Evolutionary conservation across 2,888 invertebrate species (phyloP).

Genomic region (Aleiodes testaceus): DNA sequence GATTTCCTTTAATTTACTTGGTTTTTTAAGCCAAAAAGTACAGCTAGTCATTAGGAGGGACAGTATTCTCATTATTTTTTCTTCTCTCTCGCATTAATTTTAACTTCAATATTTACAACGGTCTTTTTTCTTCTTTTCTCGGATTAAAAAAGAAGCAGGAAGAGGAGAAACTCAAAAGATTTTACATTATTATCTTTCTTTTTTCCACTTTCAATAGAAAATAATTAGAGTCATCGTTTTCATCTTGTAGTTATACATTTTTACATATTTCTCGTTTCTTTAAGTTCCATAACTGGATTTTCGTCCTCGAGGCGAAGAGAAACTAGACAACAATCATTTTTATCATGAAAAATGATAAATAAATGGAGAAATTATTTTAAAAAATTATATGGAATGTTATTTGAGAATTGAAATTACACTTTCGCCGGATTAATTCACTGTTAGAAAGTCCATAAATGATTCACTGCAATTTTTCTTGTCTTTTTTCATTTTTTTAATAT

Average conservation of each 20-base stretch:
- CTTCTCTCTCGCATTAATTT: conserved; percentile 34
- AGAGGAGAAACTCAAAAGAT: neutral
- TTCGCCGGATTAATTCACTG: conserved; percentile 11
- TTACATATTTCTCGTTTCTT: conserved; percentile 5
- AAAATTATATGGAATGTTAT: conserved; percentile 17
- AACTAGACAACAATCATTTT: too few species aligned
- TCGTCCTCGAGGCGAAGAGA: conserved; percentile 13
- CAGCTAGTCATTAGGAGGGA: conserved; percentile 37
- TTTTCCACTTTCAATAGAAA: conserved; percentile 25
- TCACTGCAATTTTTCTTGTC: too few species aligned
- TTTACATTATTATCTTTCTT: conserved; percentile 26
- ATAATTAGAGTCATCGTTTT: conserved; percentile 30
- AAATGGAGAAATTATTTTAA: neutral
- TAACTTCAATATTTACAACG: conserved; percentile 44
- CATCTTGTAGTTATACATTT: conserved; percentile 21
- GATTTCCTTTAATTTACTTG: conserved; percentile 3
- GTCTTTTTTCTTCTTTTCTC: conserved; percentile 15
- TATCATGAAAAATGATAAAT: neutral
- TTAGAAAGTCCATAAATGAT: conserved; percentile 6
- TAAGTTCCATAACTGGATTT: conserved; percentile 14
- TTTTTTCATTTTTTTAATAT: neutral
- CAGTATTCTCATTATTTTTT: conserved; percentile 38
- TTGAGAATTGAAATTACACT: conserved; percentile 12
- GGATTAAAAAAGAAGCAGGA: conserved; percentile 3
- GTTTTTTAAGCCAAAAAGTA: conserved; percentile 17